phyloP scores from a whole-genome alignment of 2,113 vertebrate species.

The Nipponia nippon region DNA sequence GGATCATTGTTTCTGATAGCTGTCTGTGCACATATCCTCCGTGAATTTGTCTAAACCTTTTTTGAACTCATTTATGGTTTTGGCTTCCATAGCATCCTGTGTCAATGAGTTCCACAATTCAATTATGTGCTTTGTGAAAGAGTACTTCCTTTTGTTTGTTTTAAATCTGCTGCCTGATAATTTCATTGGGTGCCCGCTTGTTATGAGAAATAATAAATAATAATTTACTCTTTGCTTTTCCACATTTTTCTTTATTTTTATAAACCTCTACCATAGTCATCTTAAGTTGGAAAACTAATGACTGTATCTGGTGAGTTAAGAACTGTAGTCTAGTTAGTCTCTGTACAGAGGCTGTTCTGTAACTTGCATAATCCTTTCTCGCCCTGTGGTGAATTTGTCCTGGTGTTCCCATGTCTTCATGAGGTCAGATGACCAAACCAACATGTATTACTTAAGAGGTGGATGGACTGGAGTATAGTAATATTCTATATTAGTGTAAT shows the following conservation, averaged over 20 bases:
- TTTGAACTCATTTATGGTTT: conserved; percentile 23
- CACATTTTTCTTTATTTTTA: not conserved
- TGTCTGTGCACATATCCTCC: not conserved
- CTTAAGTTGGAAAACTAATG: not conserved
- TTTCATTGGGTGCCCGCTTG: conserved; percentile 15
- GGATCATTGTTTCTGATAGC: not conserved
- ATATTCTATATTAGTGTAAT: not conserved
- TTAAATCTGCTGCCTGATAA: conserved; percentile 20
- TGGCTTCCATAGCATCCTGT: conserved; percentile 42
- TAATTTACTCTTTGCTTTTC: not conserved
- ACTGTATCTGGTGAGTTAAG: not conserved
- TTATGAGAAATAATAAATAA: conserved; percentile 7
- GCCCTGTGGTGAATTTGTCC: not conserved
- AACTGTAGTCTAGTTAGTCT: not conserved
- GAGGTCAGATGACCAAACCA: not conserved
- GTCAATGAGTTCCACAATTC: not conserved
- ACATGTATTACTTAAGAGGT: not conserved
- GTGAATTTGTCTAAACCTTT: conserved; percentile 24
- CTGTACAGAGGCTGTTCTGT: not conserved
- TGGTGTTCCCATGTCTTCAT: not conserved
- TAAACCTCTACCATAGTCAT: not conserved
- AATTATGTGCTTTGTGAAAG: conserved; percentile 21
- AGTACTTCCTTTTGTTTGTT: conserved; percentile 43
- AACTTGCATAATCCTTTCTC: not conserved
- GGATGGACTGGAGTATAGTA: not conserved